A percentile compares a stretch with the other conserved stretches of the same genome.
Conservation (phyloP, 2,888 invertebrate genomes). For the Pyrrhia umbra region DNA sequence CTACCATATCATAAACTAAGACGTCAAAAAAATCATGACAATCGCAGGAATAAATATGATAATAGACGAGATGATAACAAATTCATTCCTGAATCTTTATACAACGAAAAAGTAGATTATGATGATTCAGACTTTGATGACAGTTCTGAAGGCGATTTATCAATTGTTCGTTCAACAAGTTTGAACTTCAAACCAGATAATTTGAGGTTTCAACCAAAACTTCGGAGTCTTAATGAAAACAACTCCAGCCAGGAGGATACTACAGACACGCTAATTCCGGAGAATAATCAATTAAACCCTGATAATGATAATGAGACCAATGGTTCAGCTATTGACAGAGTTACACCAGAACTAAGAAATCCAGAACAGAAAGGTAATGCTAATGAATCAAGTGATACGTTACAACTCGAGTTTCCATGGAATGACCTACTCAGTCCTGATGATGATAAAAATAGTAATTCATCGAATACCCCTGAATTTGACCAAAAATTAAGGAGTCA, state of each 20-base stretch:
- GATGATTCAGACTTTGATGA: neutral
- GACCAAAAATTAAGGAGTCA: neutral
- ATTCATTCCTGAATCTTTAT: constrained; percentile 2
- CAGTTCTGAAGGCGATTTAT: neutral
- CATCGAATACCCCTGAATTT: neutral
- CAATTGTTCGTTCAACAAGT: neutral
- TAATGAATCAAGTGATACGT: neutral
- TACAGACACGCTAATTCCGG: neutral
- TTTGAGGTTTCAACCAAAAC: neutral
- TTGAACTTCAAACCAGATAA: too few species aligned
- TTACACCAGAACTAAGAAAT: neutral
- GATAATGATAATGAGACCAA: too few species aligned
- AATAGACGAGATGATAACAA: neutral
- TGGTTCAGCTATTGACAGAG: too few species aligned
- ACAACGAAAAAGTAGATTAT: neutral
- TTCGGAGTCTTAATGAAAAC: neutral
- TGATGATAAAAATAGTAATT: neutral
- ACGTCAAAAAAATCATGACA: neutral
- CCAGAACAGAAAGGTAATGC: neutral
- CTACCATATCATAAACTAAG: constrained; percentile 14
- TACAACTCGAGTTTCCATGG: constrained; percentile 29
- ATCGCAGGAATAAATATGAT: neutral
- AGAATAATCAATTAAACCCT: too few species aligned
- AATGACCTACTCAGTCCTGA: neutral
- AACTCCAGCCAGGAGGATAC: neutral